Evolutionary conservation across 2,888 invertebrate species (phyloP).

Genomic region (Tineola bisselliella): DNA sequence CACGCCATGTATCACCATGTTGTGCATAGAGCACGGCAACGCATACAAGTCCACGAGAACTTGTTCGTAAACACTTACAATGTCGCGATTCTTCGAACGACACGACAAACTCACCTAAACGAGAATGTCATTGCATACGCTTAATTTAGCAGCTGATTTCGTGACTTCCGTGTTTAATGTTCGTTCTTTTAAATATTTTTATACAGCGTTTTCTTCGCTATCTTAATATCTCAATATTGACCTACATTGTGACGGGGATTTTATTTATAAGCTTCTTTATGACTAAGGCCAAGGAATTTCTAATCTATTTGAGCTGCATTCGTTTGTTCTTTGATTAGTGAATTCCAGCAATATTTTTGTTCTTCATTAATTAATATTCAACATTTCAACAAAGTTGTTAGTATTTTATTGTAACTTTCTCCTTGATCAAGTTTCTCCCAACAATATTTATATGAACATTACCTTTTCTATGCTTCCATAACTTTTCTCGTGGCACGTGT

Average conservation of each 20-base stretch:
- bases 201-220: too few relatives aligned
- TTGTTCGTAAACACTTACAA: not conserved
- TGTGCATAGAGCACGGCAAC: not conserved
- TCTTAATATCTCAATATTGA: too few relatives aligned
- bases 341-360: not conserved
- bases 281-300: not conserved
- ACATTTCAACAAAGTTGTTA: slow-evolving; percentile 4
- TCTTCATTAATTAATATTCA: slow-evolving; percentile 9
- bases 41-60: slow-evolving; percentile 3
- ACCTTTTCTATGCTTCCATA: slow-evolving; percentile 29
- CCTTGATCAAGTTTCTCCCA: slow-evolving; percentile 12
- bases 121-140: slow-evolving; percentile 2
- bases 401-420: slow-evolving; percentile 14
- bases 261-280: not conserved
- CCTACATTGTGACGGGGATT: not conserved
- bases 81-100: not conserved
- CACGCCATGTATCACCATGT: not conserved
- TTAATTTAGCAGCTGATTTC: not conserved
- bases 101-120: slow-evolving; percentile 5
- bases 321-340: not conserved
- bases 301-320: not conserved
- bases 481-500: slow-evolving; percentile 28
- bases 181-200: not conserved
- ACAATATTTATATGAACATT: slow-evolving; percentile 22
- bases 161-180: not conserved